Conservation (phyloP, 2,113 vertebrate genomes). For the Rattus rattus region DNA sequence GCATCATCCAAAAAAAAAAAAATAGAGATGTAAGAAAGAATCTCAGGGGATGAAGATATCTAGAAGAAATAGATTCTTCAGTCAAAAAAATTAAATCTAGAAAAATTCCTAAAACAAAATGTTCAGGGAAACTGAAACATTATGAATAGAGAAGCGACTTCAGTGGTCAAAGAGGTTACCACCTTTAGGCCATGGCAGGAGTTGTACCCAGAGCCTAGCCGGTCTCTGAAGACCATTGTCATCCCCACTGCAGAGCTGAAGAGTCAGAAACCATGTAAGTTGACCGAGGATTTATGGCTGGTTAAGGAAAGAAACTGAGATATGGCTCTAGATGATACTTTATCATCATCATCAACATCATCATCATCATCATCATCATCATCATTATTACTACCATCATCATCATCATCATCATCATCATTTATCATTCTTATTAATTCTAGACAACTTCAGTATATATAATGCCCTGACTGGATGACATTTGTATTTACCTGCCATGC, state of each 20-base stretch:
- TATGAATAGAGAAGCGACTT: background rate
- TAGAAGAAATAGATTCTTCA: no score
- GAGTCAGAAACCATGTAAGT: background rate
- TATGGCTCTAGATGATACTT: background rate
- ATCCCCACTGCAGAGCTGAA: background rate
- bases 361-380: no score
- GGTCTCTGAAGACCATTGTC: background rate
- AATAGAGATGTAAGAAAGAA: no score
- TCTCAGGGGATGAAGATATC: no score
- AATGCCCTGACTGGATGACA: background rate
- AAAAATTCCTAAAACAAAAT: no score
- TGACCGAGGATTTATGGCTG: background rate
- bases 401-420: no score
- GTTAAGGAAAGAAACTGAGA: background rate
- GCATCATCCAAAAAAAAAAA: no score
- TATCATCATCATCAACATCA: background rate
- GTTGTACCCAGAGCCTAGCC: background rate
- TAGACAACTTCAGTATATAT: background rate
- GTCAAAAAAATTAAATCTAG: no score
- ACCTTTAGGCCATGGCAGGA: background rate
- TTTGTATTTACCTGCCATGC: background rate
- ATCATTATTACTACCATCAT: no score
- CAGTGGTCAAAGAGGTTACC: background rate
- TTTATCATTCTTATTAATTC: background rate
- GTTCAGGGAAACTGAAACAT: no score